Base-by-base conservation (phyloP, 1,140 invertebrate genomes). In the Hylyphantes graminicola region DNA sequence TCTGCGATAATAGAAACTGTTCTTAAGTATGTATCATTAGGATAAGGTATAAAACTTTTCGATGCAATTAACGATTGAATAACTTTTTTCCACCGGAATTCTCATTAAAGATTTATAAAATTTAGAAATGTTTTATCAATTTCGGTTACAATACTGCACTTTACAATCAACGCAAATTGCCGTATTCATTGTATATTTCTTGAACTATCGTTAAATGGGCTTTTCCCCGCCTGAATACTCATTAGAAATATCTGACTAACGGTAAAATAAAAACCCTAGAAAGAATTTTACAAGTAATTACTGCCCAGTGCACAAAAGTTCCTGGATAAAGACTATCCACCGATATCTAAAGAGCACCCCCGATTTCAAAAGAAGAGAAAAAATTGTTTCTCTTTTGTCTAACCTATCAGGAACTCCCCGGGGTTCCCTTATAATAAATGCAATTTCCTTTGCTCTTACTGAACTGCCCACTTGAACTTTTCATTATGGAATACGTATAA, bases 231-330 rank as follows among this genome's bases (percentile, higher is more conserved):
- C 35, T 35, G 35, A 35, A 35, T 35, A 35, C 35, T 35, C 35
- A 35, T 35, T 35, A 35, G 35, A 35, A 35, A 35, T 35, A 35
- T 35, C 35, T 35, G 35, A 35, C 57, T 17, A 15, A 61, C 57
- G 57, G 57, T 61, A 61, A 61, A 15, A 15, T 17, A 17, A 61
- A 61, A 61, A 12, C 17, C 57, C 5, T 35, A 35, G 51, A 51
- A 70, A 70, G 68, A 17, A n/a, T 53, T 70, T 74, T 19, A 13
- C 54, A 57, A 57, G 54, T 35, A 21, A 74, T 74, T 74, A 59
- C 51, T 54, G 70, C 50, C n/a, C 50, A 17, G 15, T 55, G 3
- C n/a, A 19, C 17, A 19, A 73, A 55, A 55, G 50, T 10, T 73
- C 55, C 50, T 73, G 21, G 19, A 73, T 51, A 68, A 50, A 9